Evolutionary conservation across 1,140 invertebrate genomes (phyloP).

Genomic region (Drosophila tristis): DNA sequence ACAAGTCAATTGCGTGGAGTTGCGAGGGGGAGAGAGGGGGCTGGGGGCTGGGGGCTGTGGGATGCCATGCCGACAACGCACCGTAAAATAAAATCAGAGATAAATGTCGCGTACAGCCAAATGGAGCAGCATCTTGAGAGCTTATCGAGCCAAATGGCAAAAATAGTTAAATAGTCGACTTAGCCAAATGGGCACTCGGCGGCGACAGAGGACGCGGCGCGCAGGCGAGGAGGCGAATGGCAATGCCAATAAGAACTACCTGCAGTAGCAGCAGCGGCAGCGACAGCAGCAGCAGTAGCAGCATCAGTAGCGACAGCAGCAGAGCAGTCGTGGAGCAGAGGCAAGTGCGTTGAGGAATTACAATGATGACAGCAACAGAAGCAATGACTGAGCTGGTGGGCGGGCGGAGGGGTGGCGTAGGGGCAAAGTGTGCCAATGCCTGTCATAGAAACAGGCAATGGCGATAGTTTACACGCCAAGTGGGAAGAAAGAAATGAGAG

Average conservation of each 20-base stretch:
- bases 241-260: neutral
- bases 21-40: neutral
- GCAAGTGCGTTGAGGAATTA: constrained; percentile 70
- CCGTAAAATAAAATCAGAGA: constrained; percentile 56
- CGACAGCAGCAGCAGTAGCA: no score
- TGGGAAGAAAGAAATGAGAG: constrained; percentile 42
- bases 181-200: constrained; percentile 70
- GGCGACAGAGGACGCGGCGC: constrained; percentile 19
- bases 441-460: constrained; percentile 60
- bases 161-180: constrained; percentile 77
- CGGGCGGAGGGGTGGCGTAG: neutral
- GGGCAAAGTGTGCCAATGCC: constrained; percentile 60
- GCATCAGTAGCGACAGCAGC: constrained; percentile 21
- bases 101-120: constrained; percentile 48
- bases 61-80: constrained; percentile 34
- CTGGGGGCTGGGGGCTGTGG: neutral
- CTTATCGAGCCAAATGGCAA: constrained; percentile 49
- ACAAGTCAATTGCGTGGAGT: constrained; percentile 7
- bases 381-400: neutral
- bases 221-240: constrained; percentile 1
- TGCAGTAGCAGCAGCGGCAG: constrained; percentile 2
- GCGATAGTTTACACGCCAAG: constrained; percentile 76
- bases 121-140: constrained; percentile 57
- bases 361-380: constrained; percentile 52
- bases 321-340: constrained; percentile 15